phyloP scores from a whole-genome alignment of 2,113 vertebrate species.

The Pangasianodon hypophthalmus region DNA sequence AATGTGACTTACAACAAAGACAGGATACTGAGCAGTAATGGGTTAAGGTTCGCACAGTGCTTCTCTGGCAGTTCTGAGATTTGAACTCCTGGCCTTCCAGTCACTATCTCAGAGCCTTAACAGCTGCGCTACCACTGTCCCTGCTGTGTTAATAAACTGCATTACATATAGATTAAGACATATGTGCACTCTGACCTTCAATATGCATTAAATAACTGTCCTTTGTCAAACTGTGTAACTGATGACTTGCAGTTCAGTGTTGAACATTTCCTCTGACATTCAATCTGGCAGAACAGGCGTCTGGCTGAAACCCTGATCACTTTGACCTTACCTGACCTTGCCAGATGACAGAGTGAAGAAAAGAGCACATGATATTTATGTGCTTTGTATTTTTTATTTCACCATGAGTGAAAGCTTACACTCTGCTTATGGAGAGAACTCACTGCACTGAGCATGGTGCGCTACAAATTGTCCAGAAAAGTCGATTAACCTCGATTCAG shows the following conservation, averaged over 20 bases:
- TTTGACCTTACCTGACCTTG: not conserved
- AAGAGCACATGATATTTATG: not conserved
- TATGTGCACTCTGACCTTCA: not conserved
- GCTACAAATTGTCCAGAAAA: no score
- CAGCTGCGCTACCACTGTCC: not conserved
- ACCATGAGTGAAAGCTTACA: not conserved
- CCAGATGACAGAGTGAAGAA: not conserved
- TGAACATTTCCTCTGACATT: conserved; percentile 7
- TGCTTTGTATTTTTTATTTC: not conserved
- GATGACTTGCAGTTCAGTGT: conserved; percentile 34
- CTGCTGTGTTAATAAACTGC: not conserved
- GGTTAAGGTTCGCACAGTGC: not conserved
- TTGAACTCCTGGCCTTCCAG: not conserved
- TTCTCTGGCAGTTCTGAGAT: not conserved
- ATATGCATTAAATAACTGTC: not conserved
- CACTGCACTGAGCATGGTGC: not conserved
- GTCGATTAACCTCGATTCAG: not conserved
- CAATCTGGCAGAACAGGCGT: conserved; percentile 3
- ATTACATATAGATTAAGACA: not conserved
- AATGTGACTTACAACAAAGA: not conserved
- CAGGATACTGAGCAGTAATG: not conserved
- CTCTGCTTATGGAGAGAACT: not conserved
- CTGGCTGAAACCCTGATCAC: conserved; percentile 15
- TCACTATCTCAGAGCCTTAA: not conserved
- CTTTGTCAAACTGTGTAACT: conserved; percentile 30